Conservation (phyloP, 2,113 vertebrate genomes). For the Marmota monax region DNA sequence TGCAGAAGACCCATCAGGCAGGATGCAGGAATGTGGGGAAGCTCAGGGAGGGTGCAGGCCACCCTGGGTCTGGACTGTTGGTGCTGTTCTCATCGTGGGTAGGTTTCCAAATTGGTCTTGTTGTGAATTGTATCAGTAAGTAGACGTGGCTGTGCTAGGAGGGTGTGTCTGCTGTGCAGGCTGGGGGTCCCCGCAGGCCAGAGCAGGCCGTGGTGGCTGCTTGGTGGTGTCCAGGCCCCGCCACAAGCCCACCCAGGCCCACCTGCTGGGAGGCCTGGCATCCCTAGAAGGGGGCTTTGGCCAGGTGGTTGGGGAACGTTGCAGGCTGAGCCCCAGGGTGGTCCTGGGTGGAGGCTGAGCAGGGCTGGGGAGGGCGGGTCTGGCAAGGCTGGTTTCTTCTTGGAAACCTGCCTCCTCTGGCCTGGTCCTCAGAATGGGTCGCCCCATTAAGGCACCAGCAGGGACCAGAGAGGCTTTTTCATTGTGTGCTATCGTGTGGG, state of each 20-base stretch:
- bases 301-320: background rate
- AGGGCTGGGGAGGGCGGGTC: background rate
- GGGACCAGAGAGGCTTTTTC: background rate
- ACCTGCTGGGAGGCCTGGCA: background rate
- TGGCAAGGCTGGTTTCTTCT: background rate
- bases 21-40: fast-evolving
- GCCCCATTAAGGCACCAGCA: background rate
- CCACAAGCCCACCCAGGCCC: fast-evolving
- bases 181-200: fast-evolving
- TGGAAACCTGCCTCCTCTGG: background rate
- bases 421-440: background rate
- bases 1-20: background rate
- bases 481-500: background rate
- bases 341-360: background rate
- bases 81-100: background rate
- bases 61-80: background rate
- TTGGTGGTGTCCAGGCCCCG: background rate
- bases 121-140: fast-evolving
- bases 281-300: background rate
- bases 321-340: background rate
- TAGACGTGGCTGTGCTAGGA: background rate
- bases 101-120: background rate
- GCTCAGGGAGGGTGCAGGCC: background rate
- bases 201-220: too few species aligned
- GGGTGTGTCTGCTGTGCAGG: background rate